Base-by-base conservation (phyloP, 2,113 vertebrate species). In the Sula dactylatra region DNA sequence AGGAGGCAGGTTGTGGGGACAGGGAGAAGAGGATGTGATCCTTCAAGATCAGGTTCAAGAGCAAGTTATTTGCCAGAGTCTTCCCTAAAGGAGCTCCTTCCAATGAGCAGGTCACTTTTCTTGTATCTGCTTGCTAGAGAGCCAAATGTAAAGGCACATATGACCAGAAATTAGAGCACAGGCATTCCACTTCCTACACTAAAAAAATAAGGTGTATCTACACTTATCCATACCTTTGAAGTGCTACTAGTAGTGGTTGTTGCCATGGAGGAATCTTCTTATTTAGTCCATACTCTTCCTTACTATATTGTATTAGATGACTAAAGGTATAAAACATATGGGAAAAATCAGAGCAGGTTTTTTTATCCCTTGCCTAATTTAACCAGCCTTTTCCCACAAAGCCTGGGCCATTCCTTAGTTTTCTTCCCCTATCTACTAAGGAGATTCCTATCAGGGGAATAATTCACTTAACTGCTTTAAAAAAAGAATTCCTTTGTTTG, bases 391-490 rank as follows among this genome's bases (percentile, higher is more conserved):
- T 47, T 94, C 40, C 50, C 34, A 47, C 65, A 82, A 94, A 82
- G 20, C 3, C 10, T 34, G n/a, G 5, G 18, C 49, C 17, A 34
- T 82, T 89, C 88, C 65, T 95, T 94, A 59, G 49, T 91, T 95
- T 97, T 73, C 44, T 58, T 82, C 62, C 32, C 50, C 22, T 50
- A 44, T 69, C 65, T 92, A 82, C 78, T 94, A 77, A 84, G 88
- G 66, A 83, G 69, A 87, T 92, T 97, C 66, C 78, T 90, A 58
- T 91, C 91, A 93, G 31, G 54, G 85, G 76, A 98, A 94, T 92
- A 97, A 98, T 96, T 97, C 47, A 83, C 74, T 94, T 95, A 93
- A 95, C 49, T 97, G n/a, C 56, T 93, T 91, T 64, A 32, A 94
- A 95, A 96, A 8, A n/a, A 22, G 14, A 24, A 54, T 80, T 95